phyloP scores from a whole-genome alignment of 2,113 vertebrate genomes.

The Tonatia bakeri region DNA sequence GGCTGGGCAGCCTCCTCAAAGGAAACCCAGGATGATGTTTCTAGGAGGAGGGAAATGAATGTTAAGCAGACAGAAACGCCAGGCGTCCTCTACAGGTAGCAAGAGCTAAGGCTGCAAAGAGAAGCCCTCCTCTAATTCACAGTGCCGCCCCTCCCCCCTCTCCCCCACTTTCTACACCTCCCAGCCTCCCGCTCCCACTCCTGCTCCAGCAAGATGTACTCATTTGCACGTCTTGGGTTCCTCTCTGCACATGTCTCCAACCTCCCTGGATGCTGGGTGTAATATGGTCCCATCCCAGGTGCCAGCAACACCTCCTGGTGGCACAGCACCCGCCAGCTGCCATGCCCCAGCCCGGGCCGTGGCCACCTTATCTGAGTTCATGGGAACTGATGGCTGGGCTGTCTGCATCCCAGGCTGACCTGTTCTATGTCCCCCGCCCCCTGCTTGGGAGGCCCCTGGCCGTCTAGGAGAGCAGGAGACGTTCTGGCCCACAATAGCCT shows the following conservation, averaged over 20 bases:
- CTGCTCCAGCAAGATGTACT: not conserved
- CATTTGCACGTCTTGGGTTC: not conserved
- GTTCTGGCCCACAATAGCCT: not conserved
- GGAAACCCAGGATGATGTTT: not conserved
- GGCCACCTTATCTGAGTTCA: not conserved
- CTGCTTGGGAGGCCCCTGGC: not conserved
- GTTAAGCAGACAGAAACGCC: not conserved
- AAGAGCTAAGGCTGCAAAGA: not conserved
- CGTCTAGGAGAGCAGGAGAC: not conserved
- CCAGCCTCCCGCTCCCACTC: too few species aligned
- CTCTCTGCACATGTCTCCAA: not conserved
- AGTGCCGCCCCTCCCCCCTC: not conserved
- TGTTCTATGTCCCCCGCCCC: not conserved
- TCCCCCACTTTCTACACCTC: not conserved
- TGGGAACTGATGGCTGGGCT: not conserved
- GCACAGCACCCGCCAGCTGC: not conserved
- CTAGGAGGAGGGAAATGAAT: not conserved
- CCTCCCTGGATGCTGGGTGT: not conserved
- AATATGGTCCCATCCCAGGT: slow-evolving; percentile 7
- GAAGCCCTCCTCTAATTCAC: not conserved
- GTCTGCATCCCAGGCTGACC: not conserved
- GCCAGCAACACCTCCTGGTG: slow-evolving; percentile 57
- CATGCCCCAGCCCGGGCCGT: fast-evolving
- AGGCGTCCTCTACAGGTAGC: not conserved
- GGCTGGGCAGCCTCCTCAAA: not conserved